These are phyloP conservation scores for Masnerella sp. DNA, from an alignment of 2,888 invertebrate genomes.

Conservation along the genomic window DNA sequence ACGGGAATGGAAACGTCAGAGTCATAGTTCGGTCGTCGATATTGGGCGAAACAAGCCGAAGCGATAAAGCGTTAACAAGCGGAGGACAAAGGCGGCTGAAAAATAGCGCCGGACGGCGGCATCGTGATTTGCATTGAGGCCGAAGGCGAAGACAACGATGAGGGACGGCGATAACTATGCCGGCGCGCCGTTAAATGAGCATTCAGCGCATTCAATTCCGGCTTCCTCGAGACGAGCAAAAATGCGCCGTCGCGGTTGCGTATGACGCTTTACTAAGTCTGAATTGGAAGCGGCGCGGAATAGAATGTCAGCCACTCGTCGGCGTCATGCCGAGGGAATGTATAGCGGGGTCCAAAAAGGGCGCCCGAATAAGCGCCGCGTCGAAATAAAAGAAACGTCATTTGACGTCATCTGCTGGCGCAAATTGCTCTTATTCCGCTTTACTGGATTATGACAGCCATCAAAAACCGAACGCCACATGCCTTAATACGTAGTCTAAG, in stretches of 20 bases:
- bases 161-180: slow-evolving; percentile 55
- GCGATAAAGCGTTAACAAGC: slow-evolving; percentile 37
- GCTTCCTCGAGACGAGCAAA: slow-evolving; percentile 61
- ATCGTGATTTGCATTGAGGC: slow-evolving; percentile 52
- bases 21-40: slow-evolving; percentile 31
- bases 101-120: slow-evolving; percentile 34
- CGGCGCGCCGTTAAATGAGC: slow-evolving; percentile 72
- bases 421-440: slow-evolving; percentile 59
- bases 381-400: slow-evolving; percentile 58
- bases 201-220: slow-evolving; percentile 71
- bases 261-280: slow-evolving; percentile 76
- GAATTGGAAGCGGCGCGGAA: slow-evolving; percentile 70
- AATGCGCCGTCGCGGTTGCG: slow-evolving; percentile 66
- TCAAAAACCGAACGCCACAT: slow-evolving; percentile 29
- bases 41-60: slow-evolving; percentile 6
- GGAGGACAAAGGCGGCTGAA: slow-evolving; percentile 32
- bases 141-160: slow-evolving; percentile 52
- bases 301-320: slow-evolving; percentile 69
- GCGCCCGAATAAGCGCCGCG: slow-evolving; percentile 28
- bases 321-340: slow-evolving; percentile 53
- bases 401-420: slow-evolving; percentile 54
- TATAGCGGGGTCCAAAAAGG: slow-evolving; percentile 34
- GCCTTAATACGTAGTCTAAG: slow-evolving; percentile 19
- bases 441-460: slow-evolving; percentile 56
- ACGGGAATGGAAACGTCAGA: slow-evolving; percentile 27